Conservation (phyloP, 2,113 vertebrate species). For the Megaptera novaeangliae region DNA sequence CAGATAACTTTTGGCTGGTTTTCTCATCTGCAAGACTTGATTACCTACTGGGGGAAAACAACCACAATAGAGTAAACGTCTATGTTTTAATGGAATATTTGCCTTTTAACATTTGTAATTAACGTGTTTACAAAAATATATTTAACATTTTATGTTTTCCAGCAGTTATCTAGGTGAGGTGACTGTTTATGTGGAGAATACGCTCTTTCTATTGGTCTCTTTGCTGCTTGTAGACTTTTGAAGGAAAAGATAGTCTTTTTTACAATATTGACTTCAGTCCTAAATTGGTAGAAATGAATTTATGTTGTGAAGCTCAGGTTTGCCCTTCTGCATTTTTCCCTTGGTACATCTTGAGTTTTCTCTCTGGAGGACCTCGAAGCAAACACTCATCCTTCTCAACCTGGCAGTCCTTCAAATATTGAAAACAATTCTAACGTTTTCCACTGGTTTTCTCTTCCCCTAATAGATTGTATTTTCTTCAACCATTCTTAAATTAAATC, state of each 20-base stretch:
- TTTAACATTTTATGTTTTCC: not conserved
- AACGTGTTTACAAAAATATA: not conserved
- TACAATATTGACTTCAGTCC: not conserved
- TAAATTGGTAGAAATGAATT: not conserved
- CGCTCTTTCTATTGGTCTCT: not conserved
- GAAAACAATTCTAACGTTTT: not conserved
- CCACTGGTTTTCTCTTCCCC: not conserved
- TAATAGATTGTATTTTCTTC: not conserved
- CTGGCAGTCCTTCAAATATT: not conserved
- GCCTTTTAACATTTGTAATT: not conserved
- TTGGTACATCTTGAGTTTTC: not conserved
- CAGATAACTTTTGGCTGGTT: not conserved
- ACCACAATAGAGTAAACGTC: not conserved
- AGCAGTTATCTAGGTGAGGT: not conserved
- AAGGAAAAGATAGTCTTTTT: not conserved
- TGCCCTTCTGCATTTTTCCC: not conserved
- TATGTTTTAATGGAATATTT: not conserved
- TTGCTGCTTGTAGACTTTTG: not conserved
- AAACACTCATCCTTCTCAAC: not conserved
- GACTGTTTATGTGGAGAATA: not conserved
- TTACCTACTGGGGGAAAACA: not conserved
- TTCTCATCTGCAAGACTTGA: not conserved
- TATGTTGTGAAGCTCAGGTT: not conserved
- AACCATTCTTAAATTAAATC: not conserved
- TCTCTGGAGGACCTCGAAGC: not conserved